Percentiles rank a stretch among this genome's conserved stretches.
phyloP scores from a whole-genome alignment of 2,888 invertebrate species.

The Trisateles emortualis region DNA sequence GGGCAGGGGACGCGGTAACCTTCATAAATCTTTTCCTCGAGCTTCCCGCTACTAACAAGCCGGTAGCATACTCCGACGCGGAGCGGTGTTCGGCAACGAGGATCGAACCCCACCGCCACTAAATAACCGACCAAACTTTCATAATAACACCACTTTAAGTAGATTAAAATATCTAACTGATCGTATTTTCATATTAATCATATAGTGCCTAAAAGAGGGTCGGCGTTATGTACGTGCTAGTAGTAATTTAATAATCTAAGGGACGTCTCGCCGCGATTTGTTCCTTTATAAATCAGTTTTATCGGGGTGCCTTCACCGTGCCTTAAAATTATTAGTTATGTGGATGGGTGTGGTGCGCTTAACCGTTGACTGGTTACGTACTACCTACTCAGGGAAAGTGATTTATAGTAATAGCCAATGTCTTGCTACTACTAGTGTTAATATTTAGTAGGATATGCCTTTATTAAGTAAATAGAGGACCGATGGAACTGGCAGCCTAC shows the following conservation, averaged over 20 bases:
- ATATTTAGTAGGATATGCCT: not conserved
- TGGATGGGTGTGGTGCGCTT: slow-evolving; percentile 49
- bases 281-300: slow-evolving; percentile 75
- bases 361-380: slow-evolving; percentile 27
- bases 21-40: slow-evolving; percentile 83
- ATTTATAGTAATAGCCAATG: not conserved
- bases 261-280: slow-evolving; percentile 65
- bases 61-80: slow-evolving; percentile 55
- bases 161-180: slow-evolving; percentile 74
- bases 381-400: not conserved
- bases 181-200: slow-evolving; percentile 75
- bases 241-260: slow-evolving; percentile 76
- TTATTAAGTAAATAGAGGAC: too few species aligned
- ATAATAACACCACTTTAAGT: slow-evolving; percentile 76
- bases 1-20: slow-evolving; percentile 76
- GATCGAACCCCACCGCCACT: slow-evolving; percentile 57
- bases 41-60: slow-evolving; percentile 82
- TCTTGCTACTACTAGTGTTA: not conserved
- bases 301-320: slow-evolving; percentile 65
- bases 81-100: slow-evolving; percentile 13
- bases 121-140: slow-evolving; percentile 79
- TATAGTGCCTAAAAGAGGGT: slow-evolving; percentile 62
- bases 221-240: slow-evolving; percentile 57
- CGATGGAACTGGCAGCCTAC: too few species aligned
- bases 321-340: slow-evolving; percentile 69